A percentile compares a stretch with the other conserved stretches of the same genome.
phyloP scores from a whole-genome alignment of 2,113 vertebrate genomes.

The Takifugu bimaculatus region DNA sequence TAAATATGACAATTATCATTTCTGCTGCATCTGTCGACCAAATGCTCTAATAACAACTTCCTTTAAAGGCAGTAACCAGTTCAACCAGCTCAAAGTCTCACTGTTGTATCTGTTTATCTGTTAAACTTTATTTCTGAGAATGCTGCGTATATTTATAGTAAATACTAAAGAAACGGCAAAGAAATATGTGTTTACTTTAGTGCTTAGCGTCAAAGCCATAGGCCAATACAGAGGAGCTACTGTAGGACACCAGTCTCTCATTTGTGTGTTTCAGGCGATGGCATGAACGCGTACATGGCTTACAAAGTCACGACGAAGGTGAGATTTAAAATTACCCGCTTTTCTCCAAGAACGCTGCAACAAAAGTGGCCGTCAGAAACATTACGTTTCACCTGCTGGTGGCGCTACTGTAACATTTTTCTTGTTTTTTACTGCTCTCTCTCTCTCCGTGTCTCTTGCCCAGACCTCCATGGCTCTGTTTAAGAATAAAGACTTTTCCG shows the following conservation, averaged over 20 bases:
- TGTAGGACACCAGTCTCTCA: background rate
- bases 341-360: background rate
- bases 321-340: background rate
- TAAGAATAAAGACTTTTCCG: slow-evolving; percentile 84
- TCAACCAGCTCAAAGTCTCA: background rate
- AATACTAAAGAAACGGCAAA: background rate
- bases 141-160: background rate
- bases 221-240: background rate
- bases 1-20: too few relatives aligned
- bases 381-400: too few relatives aligned
- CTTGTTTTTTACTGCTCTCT: background rate
- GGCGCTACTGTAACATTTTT: too few relatives aligned
- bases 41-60: background rate
- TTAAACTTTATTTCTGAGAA: background rate
- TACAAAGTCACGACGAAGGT: slow-evolving; percentile 96
- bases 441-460: background rate
- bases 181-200: background rate
- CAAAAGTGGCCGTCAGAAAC: too few relatives aligned
- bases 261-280: slow-evolving; percentile 80
- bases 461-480: slow-evolving; percentile 91
- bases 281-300: slow-evolving; percentile 98
- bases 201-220: background rate
- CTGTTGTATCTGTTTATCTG: background rate
- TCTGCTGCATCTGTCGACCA: too few relatives aligned
- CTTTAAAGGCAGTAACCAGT: slow-evolving; percentile 8